phyloP scores from a whole-genome alignment of 2,797 vertebrate species.

The Cetoscarus ocellatus region DNA sequence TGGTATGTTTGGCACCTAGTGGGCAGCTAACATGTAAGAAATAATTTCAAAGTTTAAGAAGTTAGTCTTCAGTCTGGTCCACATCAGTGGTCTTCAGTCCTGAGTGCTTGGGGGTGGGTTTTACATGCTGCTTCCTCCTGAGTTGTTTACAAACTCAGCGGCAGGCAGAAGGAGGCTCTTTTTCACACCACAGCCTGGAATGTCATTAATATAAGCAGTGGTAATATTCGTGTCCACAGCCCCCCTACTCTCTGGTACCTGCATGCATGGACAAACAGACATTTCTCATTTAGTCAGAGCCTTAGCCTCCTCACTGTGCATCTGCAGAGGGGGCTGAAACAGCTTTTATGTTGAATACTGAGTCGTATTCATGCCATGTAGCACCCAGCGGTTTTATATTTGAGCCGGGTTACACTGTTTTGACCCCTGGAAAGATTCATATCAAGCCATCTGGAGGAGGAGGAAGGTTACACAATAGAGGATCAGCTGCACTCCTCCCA shows the following conservation, averaged over 20 bases:
- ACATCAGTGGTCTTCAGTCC: background rate
- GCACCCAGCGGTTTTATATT: constrained; percentile 45
- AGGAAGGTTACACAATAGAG: constrained; percentile 71
- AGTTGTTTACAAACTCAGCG: constrained; percentile 72
- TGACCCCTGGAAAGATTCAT: constrained; percentile 62
- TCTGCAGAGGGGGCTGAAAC: constrained; percentile 23
- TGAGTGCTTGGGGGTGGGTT: background rate
- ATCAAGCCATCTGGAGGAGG: constrained; percentile 68
- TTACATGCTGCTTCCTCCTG: constrained; percentile 25
- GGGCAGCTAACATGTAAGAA: constrained; percentile 16
- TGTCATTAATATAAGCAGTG: constrained; percentile 72
- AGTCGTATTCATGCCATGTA: constrained; percentile 39
- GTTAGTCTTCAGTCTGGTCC: background rate
- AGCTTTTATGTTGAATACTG: constrained; percentile 44
- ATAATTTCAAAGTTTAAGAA: constrained; percentile 37
- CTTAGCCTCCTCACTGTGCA: constrained; percentile 4
- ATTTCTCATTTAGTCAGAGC: constrained; percentile 11
- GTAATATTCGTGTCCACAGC: constrained; percentile 56
- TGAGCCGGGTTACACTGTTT: constrained; percentile 49
- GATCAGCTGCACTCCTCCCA: constrained; percentile 72
- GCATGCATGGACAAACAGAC: constrained; percentile 38
- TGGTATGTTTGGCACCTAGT: background rate
- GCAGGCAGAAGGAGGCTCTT: constrained; percentile 39
- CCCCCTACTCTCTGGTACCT: constrained; percentile 27
- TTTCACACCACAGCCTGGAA: constrained; percentile 73